Percentiles rank a stretch among this genome's conserved stretches.
Conservation (phyloP, 2,113 vertebrate genomes). For the Lathamus discolor region DNA sequence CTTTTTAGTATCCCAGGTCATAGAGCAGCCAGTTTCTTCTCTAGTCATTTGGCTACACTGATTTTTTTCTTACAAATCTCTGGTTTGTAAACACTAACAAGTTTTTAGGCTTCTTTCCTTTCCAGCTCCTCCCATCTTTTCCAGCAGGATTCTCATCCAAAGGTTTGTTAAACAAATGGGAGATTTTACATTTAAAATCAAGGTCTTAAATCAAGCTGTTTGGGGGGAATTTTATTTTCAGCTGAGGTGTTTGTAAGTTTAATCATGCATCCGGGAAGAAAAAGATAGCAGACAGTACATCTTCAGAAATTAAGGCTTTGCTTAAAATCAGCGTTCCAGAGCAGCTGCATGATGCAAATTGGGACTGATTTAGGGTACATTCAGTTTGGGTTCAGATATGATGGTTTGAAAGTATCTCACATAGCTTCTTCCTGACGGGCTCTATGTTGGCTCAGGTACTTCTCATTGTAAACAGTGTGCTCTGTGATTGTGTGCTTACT, state of each 20-base stretch:
- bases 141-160: not conserved
- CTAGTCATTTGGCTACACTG: not conserved
- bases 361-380: not conserved
- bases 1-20: not conserved
- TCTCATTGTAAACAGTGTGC: rapidly evolving
- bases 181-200: not conserved
- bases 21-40: rapidly evolving
- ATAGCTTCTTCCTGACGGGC: not conserved
- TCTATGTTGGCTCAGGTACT: not conserved
- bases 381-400: not conserved
- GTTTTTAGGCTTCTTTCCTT: not conserved
- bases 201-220: not conserved
- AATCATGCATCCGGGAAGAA: not conserved
- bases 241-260: not conserved
- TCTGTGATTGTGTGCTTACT: not conserved
- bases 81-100: not conserved
- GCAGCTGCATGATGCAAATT: not conserved
- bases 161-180: not conserved
- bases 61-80: not conserved
- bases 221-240: not conserved
- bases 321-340: not conserved
- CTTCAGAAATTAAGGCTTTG: not conserved
- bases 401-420: not conserved
- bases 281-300: not conserved
- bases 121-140: not conserved